Conservation (phyloP, 2,797 vertebrate genomes). For the Mormyrus proboscirostris region DNA sequence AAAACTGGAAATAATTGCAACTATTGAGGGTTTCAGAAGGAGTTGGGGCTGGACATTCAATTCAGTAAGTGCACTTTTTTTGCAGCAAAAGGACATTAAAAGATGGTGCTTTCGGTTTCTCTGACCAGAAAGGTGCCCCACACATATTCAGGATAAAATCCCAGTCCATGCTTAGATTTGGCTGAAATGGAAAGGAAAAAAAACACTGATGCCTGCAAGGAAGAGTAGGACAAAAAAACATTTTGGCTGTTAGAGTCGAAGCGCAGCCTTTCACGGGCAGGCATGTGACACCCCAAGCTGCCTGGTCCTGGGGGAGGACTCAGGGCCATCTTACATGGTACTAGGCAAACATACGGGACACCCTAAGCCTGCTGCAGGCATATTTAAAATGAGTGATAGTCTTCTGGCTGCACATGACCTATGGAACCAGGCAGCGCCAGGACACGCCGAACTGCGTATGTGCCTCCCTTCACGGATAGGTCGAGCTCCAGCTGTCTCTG, state of each 20-base stretch:
- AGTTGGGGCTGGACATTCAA: background rate
- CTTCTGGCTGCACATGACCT: background rate
- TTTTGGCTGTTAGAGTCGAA: background rate
- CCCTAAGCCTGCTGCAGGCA: background rate
- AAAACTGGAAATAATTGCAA: background rate
- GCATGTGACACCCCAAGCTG: background rate
- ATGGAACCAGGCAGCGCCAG: background rate
- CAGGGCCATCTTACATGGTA: background rate
- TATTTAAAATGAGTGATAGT: background rate
- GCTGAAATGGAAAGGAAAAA: background rate
- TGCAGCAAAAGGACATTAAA: background rate
- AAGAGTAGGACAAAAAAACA: background rate
- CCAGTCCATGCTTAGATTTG: background rate
- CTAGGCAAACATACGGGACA: background rate
- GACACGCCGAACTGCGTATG: no score
- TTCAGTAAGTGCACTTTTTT: background rate
- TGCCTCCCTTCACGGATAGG: background rate
- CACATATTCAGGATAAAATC: background rate
- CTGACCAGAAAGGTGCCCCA: background rate
- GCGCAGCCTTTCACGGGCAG: background rate
- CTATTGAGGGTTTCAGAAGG: background rate
- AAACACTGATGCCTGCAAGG: background rate
- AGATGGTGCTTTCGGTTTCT: background rate
- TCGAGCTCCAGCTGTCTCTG: background rate
- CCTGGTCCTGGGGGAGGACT: background rate